phyloP scores from a whole-genome alignment of 1,140 invertebrate species.

The Meloidogyne chitwoodi region DNA sequence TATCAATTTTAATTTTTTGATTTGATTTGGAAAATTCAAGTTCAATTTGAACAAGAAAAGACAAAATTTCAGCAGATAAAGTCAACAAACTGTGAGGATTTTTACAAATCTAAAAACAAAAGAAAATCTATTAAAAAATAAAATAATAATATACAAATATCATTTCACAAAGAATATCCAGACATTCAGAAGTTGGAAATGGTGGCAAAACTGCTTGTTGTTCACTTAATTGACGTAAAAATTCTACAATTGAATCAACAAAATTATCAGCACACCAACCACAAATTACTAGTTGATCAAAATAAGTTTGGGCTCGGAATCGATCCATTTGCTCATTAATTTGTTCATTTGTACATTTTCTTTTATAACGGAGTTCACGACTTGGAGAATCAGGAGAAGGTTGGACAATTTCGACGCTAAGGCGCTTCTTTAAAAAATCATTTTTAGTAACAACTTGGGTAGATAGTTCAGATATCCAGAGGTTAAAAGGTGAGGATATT shows the following conservation, averaged over 20 bases:
- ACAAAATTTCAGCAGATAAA: constrained; percentile 21
- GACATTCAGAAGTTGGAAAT: constrained; percentile 31
- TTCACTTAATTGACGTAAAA: constrained; percentile 8
- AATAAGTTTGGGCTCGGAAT: constrained; percentile 35
- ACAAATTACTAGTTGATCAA: constrained; percentile 42
- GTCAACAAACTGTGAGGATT: neutral
- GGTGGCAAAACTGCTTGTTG: constrained; percentile 3
- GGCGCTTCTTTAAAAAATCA: neutral
- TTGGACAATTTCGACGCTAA: neutral
- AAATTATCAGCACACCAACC: constrained; percentile 43
- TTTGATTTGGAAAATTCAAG: constrained; percentile 10
- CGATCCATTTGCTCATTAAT: constrained; percentile 24
- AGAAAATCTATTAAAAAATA: neutral
- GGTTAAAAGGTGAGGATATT: too few species aligned
- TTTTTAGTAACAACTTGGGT: too few species aligned
- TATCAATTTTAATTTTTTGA: constrained; percentile 31
- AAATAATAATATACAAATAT: neutral
- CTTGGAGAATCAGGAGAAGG: constrained; percentile 13
- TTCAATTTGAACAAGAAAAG: constrained; percentile 30
- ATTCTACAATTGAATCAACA: constrained; percentile 34
- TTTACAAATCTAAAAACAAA: neutral
- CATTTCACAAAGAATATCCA: constrained; percentile 41
- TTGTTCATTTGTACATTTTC: constrained; percentile 23
- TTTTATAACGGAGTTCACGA: constrained; percentile 38
- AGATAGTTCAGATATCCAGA: too few species aligned